Evolutionary conservation across 2,797 vertebrate genomes (phyloP).

Genomic region (Pseudochromis fuscus): DNA sequence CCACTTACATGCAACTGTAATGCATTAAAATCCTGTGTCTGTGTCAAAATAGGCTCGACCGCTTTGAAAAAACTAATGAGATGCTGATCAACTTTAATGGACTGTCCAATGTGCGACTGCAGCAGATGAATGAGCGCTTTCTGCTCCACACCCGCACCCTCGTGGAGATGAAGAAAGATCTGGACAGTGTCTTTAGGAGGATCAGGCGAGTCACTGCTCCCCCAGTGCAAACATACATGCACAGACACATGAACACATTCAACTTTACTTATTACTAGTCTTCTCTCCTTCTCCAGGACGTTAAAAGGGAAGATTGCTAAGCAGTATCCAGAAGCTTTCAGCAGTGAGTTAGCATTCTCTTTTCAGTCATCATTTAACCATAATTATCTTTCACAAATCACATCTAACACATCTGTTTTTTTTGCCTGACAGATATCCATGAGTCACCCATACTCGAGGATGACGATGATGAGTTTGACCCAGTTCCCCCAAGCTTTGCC

Average conservation of each 20-base stretch:
- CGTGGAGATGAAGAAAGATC: slow-evolving; percentile 97
- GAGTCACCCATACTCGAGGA: slow-evolving; percentile 90
- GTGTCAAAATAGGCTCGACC: slow-evolving; percentile 89
- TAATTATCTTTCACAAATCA: neutral
- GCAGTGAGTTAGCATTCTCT: slow-evolving; percentile 88
- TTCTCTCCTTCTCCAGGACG: slow-evolving; percentile 80
- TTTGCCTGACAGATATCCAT: slow-evolving; percentile 86
- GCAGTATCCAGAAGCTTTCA: slow-evolving; percentile 97
- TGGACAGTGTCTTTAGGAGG: slow-evolving; percentile 95
- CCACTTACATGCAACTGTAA: too few species aligned
- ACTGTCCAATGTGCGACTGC: slow-evolving; percentile 91
- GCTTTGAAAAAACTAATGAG: slow-evolving; percentile 99
- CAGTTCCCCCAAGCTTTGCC: slow-evolving; percentile 86
- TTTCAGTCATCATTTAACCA: neutral
- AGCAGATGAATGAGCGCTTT: slow-evolving; percentile 97
- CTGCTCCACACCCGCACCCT: slow-evolving; percentile 92
- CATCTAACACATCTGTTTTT: neutral
- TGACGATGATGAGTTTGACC: slow-evolving; percentile 92
- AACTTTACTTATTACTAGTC: neutral
- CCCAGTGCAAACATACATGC: neutral
- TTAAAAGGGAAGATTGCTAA: slow-evolving; percentile 95
- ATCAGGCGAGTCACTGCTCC: slow-evolving; percentile 87
- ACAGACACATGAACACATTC: neutral
- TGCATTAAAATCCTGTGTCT: neutral
- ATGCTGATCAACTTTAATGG: slow-evolving; percentile 99